A percentile compares a stretch with the other conserved stretches of the same genome.
Conservation (phyloP, 2,888 invertebrate genomes). For the Agriotes lineatus region DNA sequence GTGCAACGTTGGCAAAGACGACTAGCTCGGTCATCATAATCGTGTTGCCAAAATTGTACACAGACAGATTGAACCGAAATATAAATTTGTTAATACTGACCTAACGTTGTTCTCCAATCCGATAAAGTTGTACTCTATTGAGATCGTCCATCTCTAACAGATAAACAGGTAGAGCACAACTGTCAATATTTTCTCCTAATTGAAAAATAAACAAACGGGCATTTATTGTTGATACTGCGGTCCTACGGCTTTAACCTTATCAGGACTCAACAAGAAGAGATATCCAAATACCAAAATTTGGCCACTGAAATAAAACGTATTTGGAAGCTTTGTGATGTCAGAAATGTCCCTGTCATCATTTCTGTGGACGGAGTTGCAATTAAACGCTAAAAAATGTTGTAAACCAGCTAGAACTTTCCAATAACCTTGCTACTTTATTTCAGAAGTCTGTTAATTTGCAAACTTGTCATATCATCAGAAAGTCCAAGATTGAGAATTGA, state of each 20-base stretch:
- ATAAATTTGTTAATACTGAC: neutral
- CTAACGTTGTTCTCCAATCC: neutral
- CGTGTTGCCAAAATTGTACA: neutral
- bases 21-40: neutral
- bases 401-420: too few species aligned
- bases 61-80: neutral
- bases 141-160: neutral
- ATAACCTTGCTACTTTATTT: too few species aligned
- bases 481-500: too few species aligned
- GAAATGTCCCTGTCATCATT: neutral
- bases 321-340: neutral
- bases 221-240: neutral
- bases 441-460: too few species aligned
- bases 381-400: neutral
- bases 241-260: neutral
- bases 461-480: too few species aligned
- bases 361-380: neutral
- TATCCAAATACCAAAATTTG: neutral
- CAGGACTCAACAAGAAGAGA: neutral
- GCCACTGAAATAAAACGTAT: neutral
- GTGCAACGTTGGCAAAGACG: too few species aligned
- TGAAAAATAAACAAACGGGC: neutral
- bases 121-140: neutral
- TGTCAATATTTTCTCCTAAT: neutral
- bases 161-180: neutral